These are phyloP conservation scores for Tinamus guttatus DNA, from an alignment of 2,113 vertebrate genomes.

Conservation along the genomic window DNA sequence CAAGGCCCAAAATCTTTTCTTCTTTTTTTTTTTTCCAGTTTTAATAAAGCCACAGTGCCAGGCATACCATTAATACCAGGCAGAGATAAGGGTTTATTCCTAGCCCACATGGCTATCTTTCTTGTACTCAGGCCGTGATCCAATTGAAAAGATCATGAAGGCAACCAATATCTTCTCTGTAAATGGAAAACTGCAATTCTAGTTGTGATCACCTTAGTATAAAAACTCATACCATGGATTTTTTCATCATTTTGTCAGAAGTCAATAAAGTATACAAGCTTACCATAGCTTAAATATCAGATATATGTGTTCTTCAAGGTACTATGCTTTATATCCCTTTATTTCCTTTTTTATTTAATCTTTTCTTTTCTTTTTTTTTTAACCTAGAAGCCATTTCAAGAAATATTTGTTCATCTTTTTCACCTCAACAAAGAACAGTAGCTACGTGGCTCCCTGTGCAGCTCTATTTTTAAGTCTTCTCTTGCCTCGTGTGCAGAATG, in stretches of 20 bases:
- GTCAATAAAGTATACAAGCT: background rate
- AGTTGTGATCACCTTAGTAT: background rate
- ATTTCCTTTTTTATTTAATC: background rate
- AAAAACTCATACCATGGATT: background rate
- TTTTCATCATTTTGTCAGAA: background rate
- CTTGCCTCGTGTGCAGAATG: background rate
- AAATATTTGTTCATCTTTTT: background rate
- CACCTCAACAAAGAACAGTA: background rate
- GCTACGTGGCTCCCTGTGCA: background rate
- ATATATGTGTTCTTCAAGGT: background rate
- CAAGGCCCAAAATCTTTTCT: background rate
- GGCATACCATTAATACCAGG: background rate
- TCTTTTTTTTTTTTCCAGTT: background rate
- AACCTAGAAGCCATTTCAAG: background rate
- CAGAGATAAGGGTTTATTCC: background rate
- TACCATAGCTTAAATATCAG: background rate
- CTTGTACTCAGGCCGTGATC: background rate
- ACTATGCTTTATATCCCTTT: background rate
- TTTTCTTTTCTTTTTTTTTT: background rate
- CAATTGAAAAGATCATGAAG: background rate
- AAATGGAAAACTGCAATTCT: background rate
- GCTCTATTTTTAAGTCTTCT: background rate
- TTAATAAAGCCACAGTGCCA: background rate
- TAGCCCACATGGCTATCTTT: background rate
- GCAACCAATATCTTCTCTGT: background rate